Conservation (phyloP, 2,797 vertebrate genomes). For the Sylvilagus floridanus region DNA sequence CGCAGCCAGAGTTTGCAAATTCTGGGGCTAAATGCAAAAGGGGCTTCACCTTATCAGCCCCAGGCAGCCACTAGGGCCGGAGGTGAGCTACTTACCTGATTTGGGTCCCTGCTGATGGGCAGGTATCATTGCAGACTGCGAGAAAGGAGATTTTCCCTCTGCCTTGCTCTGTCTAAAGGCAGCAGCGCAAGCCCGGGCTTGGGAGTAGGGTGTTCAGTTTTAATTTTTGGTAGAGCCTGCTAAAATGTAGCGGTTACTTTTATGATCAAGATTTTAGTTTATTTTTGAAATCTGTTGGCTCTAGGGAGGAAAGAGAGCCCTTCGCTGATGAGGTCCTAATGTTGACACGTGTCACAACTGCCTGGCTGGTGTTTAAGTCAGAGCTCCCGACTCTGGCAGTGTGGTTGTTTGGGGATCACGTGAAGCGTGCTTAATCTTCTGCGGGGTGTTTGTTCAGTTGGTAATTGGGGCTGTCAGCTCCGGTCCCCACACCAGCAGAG, state of each 20-base stretch:
- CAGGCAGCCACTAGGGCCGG: not conserved
- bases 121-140: not conserved
- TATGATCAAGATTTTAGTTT: conserved; percentile 48
- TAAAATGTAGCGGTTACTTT: conserved; percentile 56
- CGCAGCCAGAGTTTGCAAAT: not conserved
- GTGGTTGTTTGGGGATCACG: conserved; percentile 39
- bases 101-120: not conserved
- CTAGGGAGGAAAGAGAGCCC: conserved; percentile 1
- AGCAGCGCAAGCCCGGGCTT: not conserved
- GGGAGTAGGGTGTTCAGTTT: not conserved
- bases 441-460: conserved; percentile 63
- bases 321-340: conserved; percentile 6
- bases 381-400: not conserved
- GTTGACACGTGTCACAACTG: not conserved
- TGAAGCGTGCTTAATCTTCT: conserved; percentile 22
- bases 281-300: conserved; percentile 62
- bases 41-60: not conserved
- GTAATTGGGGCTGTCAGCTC: conserved; percentile 61
- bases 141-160: not conserved
- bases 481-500: conserved; percentile 35
- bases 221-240: conserved; percentile 55
- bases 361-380: conserved; percentile 48
- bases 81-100: not conserved
- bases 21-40: not conserved
- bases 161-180: not conserved